phyloP scores from a whole-genome alignment of 2,888 invertebrate species.

The Chelonus formosanus region DNA sequence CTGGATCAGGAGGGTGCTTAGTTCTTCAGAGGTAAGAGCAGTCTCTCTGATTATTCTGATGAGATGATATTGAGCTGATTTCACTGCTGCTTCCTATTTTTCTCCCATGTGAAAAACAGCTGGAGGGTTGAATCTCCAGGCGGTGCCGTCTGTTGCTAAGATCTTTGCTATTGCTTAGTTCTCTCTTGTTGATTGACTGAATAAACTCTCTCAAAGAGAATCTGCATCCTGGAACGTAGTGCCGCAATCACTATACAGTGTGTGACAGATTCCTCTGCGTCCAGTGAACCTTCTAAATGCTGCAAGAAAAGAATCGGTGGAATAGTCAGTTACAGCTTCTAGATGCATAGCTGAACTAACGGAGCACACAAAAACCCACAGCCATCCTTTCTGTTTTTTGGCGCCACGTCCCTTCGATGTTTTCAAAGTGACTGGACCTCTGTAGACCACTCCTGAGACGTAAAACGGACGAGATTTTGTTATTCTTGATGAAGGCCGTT shows the following conservation, averaged over 20 bases:
- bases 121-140: constrained; percentile 13
- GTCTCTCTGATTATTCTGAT: constrained; percentile 35
- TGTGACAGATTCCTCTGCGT: constrained; percentile 34
- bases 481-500: constrained; percentile 18
- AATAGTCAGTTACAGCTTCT: constrained; percentile 40
- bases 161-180: too few species aligned
- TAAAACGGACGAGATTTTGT: constrained; percentile 23
- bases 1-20: constrained; percentile 39
- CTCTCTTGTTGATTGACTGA: constrained; percentile 1
- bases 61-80: constrained; percentile 42
- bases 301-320: constrained; percentile 38
- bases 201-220: not conserved
- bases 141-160: not conserved
- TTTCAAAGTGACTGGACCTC: constrained; percentile 16
- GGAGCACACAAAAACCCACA: constrained; percentile 23
- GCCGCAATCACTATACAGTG: constrained; percentile 20
- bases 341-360: constrained; percentile 43
- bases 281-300: constrained; percentile 39
- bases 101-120: constrained; percentile 44
- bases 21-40: constrained; percentile 42
- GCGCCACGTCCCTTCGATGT: constrained; percentile 10
- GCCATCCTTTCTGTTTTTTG: constrained; percentile 24
- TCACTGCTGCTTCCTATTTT: constrained; percentile 46
- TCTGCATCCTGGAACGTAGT: constrained; percentile 35
- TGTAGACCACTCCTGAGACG: constrained; percentile 22